Percentiles rank a stretch among this genome's conserved stretches.
phyloP scores from a whole-genome alignment of 2,113 vertebrate species.

The Caracal caracal region DNA sequence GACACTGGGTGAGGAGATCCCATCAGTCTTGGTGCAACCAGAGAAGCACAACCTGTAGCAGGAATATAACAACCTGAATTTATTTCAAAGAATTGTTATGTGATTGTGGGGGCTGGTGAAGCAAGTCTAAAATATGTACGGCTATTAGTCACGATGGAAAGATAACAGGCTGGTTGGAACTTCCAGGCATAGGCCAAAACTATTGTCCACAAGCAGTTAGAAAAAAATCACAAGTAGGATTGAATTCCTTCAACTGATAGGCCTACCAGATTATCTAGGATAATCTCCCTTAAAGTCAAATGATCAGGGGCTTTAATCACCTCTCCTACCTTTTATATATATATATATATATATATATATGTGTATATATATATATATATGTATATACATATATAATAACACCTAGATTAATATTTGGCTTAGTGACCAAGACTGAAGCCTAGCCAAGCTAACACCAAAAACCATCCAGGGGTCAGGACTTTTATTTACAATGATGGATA shows the following conservation, averaged over 20 bases:
- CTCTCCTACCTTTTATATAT: not conserved
- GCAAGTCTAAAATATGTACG: not conserved
- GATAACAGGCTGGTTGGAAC: not conserved
- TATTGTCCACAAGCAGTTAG: not conserved
- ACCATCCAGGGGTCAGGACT: not conserved
- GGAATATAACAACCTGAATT: accelerated
- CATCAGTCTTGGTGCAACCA: not conserved
- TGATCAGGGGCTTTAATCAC: not conserved
- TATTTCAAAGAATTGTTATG: not conserved
- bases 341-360: too few relatives aligned
- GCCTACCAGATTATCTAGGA: not conserved
- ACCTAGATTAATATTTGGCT: not conserved
- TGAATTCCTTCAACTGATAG: not conserved
- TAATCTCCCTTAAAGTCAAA: not conserved
- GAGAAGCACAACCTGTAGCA: not conserved
- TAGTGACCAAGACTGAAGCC: not conserved
- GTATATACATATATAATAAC: not conserved
- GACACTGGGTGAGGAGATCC: not conserved
- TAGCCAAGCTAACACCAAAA: not conserved
- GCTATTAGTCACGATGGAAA: not conserved
- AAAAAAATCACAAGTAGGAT: not conserved
- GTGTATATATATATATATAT: too few relatives aligned
- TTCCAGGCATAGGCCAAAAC: not conserved
- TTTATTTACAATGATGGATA: not conserved
- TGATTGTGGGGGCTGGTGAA: not conserved